Base-by-base conservation (phyloP, 2,888 invertebrate species). In the Eilema depressum region DNA sequence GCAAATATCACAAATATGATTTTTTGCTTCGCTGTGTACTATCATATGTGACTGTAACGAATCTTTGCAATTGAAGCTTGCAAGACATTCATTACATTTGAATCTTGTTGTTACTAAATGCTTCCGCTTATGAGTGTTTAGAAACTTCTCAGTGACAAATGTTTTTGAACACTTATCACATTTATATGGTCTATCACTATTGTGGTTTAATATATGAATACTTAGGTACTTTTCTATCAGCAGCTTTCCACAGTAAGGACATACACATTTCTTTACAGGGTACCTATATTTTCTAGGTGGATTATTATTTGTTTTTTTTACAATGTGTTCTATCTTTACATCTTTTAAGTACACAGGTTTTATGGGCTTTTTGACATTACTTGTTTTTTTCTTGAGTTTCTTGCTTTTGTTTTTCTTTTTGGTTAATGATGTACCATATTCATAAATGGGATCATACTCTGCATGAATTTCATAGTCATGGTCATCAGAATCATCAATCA, bases 171-270 rank as follows among this genome's bases (percentile, higher is more conserved):
- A 93, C 57, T 79, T 65, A 26, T 88, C 83, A 82, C 93, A 93
- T 83, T 89, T 89, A 70, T 83, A 88, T 69, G 81, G 85, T 70
- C 74, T 86, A 47, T 76, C 85, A 91, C 88, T 88, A 80, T 81
- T 85, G 74, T 93, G 93, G 63, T 69, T 30, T 30, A 87, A 72
- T 41, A 90, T 74, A 76, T 93, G 93, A n/a, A 8, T 7, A 66
- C 85, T 84, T n/a, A 92, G 47, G 23, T 73, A 28, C 56, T 65
- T 80, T 5, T 77, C 74, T 63, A 53, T 76, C 4, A 80, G 78
- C 73, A 89, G 69, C 81, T 87, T 90, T 3, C 93, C 93, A 84
- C 93, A 93, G 66, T 88, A 82, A 20, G 90, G 88, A 71, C 93
- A 93, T 68, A 93, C 83, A 60, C 80, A 69, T 26, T 11, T 70